Conservation (phyloP, 2,113 vertebrate species). For the Entelurus aequoreus region DNA sequence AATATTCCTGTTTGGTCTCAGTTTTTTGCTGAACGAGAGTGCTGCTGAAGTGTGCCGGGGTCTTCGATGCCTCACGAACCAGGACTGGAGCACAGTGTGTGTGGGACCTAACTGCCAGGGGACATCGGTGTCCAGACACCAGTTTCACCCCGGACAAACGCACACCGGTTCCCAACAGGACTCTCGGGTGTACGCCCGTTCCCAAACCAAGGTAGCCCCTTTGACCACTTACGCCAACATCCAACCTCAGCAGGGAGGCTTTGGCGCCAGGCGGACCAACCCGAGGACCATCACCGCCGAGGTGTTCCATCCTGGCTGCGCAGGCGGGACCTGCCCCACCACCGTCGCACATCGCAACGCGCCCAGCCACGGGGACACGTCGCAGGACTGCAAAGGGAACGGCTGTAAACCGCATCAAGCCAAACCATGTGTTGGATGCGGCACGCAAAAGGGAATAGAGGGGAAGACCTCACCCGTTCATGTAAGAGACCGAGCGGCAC, state of each 20-base stretch:
- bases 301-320: conserved; percentile 59
- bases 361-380: conserved; percentile 25
- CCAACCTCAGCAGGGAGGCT: conserved; percentile 48
- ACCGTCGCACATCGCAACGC: conserved; percentile 29
- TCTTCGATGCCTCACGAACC: conserved; percentile 44
- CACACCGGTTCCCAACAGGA: conserved; percentile 46
- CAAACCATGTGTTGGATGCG: conserved; percentile 64
- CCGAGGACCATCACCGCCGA: conserved; percentile 65
- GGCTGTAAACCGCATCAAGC: conserved; percentile 71
- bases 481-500: conserved; percentile 74
- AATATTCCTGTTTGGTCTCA: conserved; percentile 39
- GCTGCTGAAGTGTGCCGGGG: conserved; percentile 59
- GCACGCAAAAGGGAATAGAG: conserved; percentile 25
- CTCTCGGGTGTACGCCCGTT: conserved; percentile 15
- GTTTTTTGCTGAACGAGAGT: conserved; percentile 10
- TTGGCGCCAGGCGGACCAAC: conserved; percentile 51
- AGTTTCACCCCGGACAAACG: conserved; percentile 22
- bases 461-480: conserved; percentile 59
- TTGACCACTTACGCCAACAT: conserved; percentile 52
- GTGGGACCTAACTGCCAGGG: conserved; percentile 63
- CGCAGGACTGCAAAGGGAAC: conserved; percentile 68
- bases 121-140: conserved; percentile 25
- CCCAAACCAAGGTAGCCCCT: conserved; percentile 44
- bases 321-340: conserved; percentile 50
- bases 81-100: conserved; percentile 52